These are phyloP conservation scores for Diplodus sargus DNA, from an alignment of 2,797 vertebrate species.

Conservation along the genomic window DNA sequence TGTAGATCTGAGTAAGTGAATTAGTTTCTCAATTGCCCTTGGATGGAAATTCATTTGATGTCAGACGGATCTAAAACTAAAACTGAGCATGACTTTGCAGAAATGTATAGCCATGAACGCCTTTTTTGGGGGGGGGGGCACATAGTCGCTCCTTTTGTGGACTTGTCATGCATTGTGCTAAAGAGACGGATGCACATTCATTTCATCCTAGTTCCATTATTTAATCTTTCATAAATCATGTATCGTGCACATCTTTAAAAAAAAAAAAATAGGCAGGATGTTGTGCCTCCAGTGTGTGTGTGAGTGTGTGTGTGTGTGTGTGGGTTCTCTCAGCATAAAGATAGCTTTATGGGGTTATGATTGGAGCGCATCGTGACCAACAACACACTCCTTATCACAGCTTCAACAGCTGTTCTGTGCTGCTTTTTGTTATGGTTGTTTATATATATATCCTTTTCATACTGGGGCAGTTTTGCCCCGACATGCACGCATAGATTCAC, in stretches of 20 bases:
- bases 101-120: conserved; percentile 50
- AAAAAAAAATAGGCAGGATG: conserved; percentile 50
- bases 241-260: conserved; percentile 52
- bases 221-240: conserved; percentile 70
- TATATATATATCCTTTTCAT: conserved; percentile 6
- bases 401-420: conserved; percentile 58
- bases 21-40: conserved; percentile 48
- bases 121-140: neutral
- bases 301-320: neutral
- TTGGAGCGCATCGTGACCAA: conserved; percentile 73
- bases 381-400: conserved; percentile 68
- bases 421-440: conserved; percentile 45
- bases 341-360: conserved; percentile 75
- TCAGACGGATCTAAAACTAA: conserved; percentile 49
- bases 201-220: conserved; percentile 67
- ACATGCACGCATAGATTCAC: conserved; percentile 7
- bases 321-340: conserved; percentile 70
- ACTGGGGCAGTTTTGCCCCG: conserved; percentile 13
- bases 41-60: conserved; percentile 60
- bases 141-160: conserved; percentile 28
- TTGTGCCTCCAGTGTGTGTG: conserved; percentile 62
- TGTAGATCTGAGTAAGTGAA: conserved; percentile 44
- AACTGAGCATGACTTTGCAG: conserved; percentile 65
- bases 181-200: conserved; percentile 41
- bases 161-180: conserved; percentile 33